Conservation (phyloP, 1,140 invertebrate species). For the Oedothorax gibbosus region DNA sequence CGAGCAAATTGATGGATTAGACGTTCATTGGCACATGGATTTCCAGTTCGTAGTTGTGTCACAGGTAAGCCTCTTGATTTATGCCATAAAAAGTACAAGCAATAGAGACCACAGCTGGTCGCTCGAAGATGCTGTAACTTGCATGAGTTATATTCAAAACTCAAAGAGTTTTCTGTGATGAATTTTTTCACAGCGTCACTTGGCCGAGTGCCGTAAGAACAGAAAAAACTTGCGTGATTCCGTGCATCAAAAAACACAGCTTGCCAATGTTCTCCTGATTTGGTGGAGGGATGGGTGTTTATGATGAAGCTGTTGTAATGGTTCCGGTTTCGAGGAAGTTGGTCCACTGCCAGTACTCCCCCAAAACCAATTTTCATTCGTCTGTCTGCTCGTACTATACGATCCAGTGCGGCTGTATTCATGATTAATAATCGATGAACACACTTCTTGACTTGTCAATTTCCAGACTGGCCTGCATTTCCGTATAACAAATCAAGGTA, state of each 20-base stretch:
- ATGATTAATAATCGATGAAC: slow-evolving; percentile 18
- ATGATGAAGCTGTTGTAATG: neutral
- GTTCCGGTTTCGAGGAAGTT: neutral
- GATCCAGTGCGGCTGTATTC: neutral
- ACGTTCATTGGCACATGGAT: neutral
- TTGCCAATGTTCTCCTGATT: neutral
- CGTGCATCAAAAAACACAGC: neutral
- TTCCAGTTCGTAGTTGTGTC: neutral
- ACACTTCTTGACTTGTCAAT: slow-evolving; percentile 4
- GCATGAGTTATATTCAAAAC: neutral
- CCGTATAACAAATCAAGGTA: slow-evolving; percentile 4
- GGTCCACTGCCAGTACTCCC: neutral
- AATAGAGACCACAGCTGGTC: neutral
- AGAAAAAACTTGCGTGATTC: neutral
- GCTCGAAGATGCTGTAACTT: neutral
- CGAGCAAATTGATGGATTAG: neutral
- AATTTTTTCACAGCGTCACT: neutral
- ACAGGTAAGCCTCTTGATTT: neutral
- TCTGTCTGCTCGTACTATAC: neutral
- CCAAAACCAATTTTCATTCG: slow-evolving; percentile 3
- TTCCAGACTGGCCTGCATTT: slow-evolving; percentile 7
- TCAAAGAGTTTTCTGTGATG: neutral
- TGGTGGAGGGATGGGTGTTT: neutral
- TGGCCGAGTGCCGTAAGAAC: neutral
- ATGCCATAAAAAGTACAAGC: slow-evolving; percentile 1